Evolutionary conservation across 1,140 invertebrate species (phyloP), one percentile per base, ranked within the genome.

Genomic region (Tetragnatha versicolor): DNA sequence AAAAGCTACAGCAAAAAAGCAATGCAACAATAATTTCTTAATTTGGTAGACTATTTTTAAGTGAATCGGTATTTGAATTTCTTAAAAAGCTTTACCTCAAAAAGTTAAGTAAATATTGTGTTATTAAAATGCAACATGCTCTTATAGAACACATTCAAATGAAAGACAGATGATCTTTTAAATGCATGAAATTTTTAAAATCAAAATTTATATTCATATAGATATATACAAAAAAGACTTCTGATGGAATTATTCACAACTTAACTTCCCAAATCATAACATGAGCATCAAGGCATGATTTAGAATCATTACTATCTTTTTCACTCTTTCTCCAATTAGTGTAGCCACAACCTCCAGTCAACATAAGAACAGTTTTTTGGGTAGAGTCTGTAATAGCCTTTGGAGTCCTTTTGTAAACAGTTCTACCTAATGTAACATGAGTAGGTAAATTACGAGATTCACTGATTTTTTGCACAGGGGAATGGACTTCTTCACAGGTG

Each of bases 261-360:
- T 95, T 94, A 89, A 94, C 93, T 87, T 96, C 94, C 93, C 93
- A 95, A 12, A 95, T 88, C 39, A 95, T 91, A 81, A 95, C 91
- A 86, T 95, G 92, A 14, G 93, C 93, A 87, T 95, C 93, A 81
- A 89, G 92, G 82, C 88, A 91, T 92, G 20, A 87, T 84, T 49
- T 84, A 79, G 73, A 58, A 33, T 72, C 78, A n/a, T n/a, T n/a
- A 60, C 81, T n/a, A 49, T 75, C 69, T 42, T 49, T 75, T 25
- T 68, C 51, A 47, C 61, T 0, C 85, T 49, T 87, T n/a, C 60
- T 83, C 90, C 92, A 93, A 86, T 94, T 93, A 5, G 93, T 89
- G 83, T 96, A 97, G 3, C 94, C 94, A 9, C 93, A 88, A 5
- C 94, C 94, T 5, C 94, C 94, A 87, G 94, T 93, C 14, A 96